A percentile compares a stretch with the other conserved stretches of the same genome.
phyloP scores from a whole-genome alignment of 2,888 invertebrate genomes.

The Epinotia bilunana region DNA sequence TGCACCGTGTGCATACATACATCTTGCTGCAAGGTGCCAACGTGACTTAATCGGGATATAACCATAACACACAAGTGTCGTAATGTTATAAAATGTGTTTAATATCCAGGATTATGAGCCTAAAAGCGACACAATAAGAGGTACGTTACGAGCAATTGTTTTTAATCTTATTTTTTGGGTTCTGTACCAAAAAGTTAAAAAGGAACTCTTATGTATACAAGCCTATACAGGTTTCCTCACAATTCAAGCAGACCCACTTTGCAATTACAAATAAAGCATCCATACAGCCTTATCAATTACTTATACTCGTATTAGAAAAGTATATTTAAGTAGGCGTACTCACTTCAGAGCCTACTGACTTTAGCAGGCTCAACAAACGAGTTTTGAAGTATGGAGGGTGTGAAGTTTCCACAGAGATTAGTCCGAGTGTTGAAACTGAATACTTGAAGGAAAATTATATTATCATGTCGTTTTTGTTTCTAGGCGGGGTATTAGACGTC shows the following conservation, averaged over 20 bases:
- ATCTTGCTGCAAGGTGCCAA: too few species aligned
- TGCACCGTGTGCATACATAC: too few species aligned
- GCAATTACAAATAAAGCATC: background rate
- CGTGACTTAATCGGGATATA: too few species aligned
- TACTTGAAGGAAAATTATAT: constrained; percentile 26
- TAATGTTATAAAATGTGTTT: too few species aligned
- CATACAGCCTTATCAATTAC: constrained; percentile 1
- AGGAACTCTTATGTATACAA: too few species aligned
- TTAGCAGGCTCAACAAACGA: constrained; percentile 6
- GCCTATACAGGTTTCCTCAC: too few species aligned
- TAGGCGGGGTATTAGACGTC: background rate
- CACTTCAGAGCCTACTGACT: background rate
- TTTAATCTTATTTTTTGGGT: too few species aligned
- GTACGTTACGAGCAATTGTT: too few species aligned
- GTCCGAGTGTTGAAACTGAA: constrained; percentile 18
- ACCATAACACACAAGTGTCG: too few species aligned
- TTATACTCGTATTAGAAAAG: constrained; percentile 8
- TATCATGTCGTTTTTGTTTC: background rate
- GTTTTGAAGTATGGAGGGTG: constrained; percentile 15
- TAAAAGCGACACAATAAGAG: too few species aligned
- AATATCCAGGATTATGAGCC: too few species aligned
- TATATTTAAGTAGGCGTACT: constrained; percentile 20
- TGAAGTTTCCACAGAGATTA: constrained; percentile 9
- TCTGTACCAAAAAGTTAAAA: too few species aligned
- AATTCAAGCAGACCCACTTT: background rate